Conservation (phyloP, 2,113 vertebrate species). For the Malurus melanocephalus region DNA sequence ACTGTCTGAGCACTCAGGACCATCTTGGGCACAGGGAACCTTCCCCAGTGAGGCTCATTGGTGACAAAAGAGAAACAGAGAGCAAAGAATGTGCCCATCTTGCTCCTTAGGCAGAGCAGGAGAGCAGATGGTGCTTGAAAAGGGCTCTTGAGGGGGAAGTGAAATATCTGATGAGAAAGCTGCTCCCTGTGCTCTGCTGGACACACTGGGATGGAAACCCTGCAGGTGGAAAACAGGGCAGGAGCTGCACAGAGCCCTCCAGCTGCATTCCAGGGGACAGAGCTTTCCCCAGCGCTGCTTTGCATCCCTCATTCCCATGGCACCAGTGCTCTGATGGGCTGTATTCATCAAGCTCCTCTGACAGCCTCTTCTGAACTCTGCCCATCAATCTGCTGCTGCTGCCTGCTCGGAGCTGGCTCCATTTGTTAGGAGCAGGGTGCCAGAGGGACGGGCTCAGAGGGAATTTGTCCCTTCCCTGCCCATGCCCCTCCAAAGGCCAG, state of each 20-base stretch:
- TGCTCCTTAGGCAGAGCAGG: not conserved
- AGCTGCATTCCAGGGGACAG: not conserved
- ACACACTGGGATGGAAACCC: not conserved
- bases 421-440: not conserved
- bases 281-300: not conserved
- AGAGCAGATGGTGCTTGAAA: not conserved
- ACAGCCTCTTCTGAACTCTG: not conserved
- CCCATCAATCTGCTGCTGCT: not conserved
- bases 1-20: not conserved
- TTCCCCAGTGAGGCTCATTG: rapidly evolving
- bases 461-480: not conserved
- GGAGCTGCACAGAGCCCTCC: not conserved
- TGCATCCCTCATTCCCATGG: not conserved
- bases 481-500: rapidly evolving
- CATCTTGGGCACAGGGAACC: not conserved
- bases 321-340: not conserved
- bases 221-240: not conserved
- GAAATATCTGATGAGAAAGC: not conserved
- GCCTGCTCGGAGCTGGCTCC: not conserved
- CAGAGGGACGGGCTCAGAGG: not conserved
- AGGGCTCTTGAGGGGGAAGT: not conserved
- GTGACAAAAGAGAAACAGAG: not conserved
- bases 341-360: not conserved
- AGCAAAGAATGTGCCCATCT: not conserved
- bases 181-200: not conserved